Percentiles rank a stretch among this genome's conserved stretches.
These are phyloP conservation scores for Mormoops blainvillei DNA, from an alignment of 2,113 vertebrate species.

Conservation along the genomic window DNA sequence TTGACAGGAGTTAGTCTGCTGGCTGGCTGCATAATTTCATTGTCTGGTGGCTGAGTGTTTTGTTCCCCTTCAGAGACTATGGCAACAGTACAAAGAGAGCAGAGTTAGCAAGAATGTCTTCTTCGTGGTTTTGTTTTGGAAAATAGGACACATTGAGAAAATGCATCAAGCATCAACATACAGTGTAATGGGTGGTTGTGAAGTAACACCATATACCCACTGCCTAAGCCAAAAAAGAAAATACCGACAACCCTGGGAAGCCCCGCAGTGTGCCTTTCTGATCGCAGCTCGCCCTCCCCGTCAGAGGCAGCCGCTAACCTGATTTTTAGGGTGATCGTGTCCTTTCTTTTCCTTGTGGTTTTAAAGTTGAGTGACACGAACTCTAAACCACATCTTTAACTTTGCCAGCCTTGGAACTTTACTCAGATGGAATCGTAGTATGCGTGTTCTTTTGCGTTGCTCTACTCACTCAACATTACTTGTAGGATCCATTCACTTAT, in stretches of 20 bases:
- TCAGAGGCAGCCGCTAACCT: not conserved
- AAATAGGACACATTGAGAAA: not conserved
- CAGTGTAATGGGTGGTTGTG: not conserved
- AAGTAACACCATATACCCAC: not conserved
- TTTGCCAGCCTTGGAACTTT: not conserved
- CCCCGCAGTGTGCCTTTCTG: not conserved
- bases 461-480: not conserved
- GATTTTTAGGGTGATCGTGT: not conserved
- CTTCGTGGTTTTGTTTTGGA: not conserved
- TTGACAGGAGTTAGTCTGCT: not conserved
- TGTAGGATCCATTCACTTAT: not conserved
- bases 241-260: not conserved
- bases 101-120: not conserved
- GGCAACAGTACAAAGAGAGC: not conserved
- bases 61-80: not conserved
- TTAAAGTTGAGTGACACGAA: not conserved
- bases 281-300: not conserved
- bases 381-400: not conserved
- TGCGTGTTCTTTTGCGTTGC: not conserved
- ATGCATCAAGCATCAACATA: not conserved
- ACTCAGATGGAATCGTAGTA: not conserved
- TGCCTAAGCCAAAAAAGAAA: not conserved
- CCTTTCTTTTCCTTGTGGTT: not conserved
- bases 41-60: not conserved
- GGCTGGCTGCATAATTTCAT: not conserved